A percentile compares a stretch with the other conserved stretches of the same genome.
Evolutionary conservation across 2,797 vertebrate genomes (phyloP).

Genomic region (Dryobates pubescens): DNA sequence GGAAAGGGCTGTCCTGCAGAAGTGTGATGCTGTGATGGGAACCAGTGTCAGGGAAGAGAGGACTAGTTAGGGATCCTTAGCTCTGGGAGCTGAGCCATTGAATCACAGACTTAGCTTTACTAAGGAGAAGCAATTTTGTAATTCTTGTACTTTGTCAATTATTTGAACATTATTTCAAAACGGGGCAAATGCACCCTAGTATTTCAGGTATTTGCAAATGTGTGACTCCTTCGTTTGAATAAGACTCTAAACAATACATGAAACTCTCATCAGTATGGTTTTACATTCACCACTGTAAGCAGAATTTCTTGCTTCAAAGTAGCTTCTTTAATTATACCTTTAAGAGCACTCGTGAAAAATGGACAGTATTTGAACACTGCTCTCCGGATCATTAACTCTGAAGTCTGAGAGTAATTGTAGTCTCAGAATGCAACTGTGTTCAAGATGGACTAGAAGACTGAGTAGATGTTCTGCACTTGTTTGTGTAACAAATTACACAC

Average conservation of each 20-base stretch:
- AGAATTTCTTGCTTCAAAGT: neutral
- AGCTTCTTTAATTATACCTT: neutral
- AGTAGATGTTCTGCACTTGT: neutral
- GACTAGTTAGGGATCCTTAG: neutral
- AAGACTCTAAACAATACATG: neutral
- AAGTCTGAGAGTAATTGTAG: neutral
- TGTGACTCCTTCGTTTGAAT: neutral
- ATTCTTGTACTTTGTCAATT: neutral
- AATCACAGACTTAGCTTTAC: neutral
- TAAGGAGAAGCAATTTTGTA: neutral
- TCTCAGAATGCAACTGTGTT: neutral
- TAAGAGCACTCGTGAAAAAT: neutral
- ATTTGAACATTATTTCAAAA: neutral
- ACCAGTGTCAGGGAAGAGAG: neutral
- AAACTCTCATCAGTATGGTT: neutral
- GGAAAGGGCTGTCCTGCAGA: neutral
- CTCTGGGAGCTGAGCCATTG: neutral
- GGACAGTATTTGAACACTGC: neutral
- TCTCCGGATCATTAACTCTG: neutral
- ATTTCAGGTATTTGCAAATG: neutral
- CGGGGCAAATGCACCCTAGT: neutral
- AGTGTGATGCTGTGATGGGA: neutral
- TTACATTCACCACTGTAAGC: neutral
- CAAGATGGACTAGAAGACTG: neutral
- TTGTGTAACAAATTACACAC: neutral